Percentiles rank a stretch among this genome's conserved stretches.
These are phyloP conservation scores for Porites evermanni DNA, from an alignment of 92 coral and sea anemone species.

Conservation along the genomic window DNA sequence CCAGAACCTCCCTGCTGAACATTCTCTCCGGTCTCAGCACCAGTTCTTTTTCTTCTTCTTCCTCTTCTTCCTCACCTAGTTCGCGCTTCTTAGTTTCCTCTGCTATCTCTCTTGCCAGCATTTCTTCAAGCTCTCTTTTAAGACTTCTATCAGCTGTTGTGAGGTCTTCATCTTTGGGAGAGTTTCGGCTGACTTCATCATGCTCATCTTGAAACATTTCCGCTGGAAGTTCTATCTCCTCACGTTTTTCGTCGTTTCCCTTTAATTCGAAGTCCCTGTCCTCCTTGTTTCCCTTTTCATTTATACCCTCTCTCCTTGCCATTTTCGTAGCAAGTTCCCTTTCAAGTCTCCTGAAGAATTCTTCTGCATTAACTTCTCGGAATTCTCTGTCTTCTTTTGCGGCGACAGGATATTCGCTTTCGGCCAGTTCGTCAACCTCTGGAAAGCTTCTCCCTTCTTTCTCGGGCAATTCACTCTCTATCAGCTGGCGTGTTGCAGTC, in stretches of 20 bases:
- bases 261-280: not conserved
- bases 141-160: not conserved
- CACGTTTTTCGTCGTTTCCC: not conserved
- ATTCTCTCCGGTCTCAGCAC: not conserved
- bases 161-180: not conserved
- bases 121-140: slow-evolving; percentile 4
- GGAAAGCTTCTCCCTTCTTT: slow-evolving; percentile 1
- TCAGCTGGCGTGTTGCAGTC: not conserved
- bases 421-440: not conserved
- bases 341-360: slow-evolving; percentile 19
- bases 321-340: slow-evolving; percentile 18
- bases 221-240: slow-evolving; percentile 3
- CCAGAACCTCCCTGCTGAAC: not conserved
- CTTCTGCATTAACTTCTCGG: not conserved
- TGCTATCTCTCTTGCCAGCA: slow-evolving; percentile 9
- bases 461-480: not conserved
- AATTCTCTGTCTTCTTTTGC: not conserved
- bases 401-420: not conserved
- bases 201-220: not conserved
- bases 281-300: not conserved
- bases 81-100: slow-evolving; percentile 17
- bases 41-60: slow-evolving; percentile 1
- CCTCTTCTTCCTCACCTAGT: slow-evolving; percentile 3
- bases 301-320: not conserved
- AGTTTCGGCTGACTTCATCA: not conserved